These are phyloP conservation scores for Jaculus jaculus DNA, from an alignment of 2,113 vertebrate species.

Conservation along the genomic window DNA sequence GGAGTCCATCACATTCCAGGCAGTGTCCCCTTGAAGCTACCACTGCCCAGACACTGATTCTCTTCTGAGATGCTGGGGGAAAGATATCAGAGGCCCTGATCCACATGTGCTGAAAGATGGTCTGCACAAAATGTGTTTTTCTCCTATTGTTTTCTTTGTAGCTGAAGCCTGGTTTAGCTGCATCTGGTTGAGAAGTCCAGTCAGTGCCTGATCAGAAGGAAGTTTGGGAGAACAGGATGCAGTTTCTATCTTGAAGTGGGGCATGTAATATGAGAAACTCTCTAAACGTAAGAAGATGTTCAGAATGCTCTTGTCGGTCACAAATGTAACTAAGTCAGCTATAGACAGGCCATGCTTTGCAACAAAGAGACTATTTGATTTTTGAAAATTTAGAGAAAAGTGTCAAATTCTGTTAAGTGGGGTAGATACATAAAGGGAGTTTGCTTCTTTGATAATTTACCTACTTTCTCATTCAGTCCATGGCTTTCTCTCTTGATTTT, in stretches of 20 bases:
- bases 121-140: background rate
- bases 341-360: background rate
- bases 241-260: background rate
- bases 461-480: background rate
- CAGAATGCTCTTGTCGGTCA: background rate
- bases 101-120: background rate
- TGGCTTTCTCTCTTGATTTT: background rate
- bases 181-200: background rate
- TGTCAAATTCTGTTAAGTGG: background rate
- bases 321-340: background rate
- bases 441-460: background rate
- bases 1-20: background rate
- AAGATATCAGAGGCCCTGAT: background rate
- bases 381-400: background rate
- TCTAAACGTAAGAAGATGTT: background rate
- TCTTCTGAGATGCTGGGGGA: background rate
- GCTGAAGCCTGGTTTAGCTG: background rate
- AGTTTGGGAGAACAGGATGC: background rate
- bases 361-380: background rate
- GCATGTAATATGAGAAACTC: background rate
- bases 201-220: background rate
- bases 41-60: background rate
- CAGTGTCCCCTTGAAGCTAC: background rate
- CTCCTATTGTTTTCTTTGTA: background rate
- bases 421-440: background rate